Evolutionary conservation across 2,797 vertebrate genomes (phyloP), one percentile per base, ranked within the genome.

Genomic region (Myotis findleyi): DNA sequence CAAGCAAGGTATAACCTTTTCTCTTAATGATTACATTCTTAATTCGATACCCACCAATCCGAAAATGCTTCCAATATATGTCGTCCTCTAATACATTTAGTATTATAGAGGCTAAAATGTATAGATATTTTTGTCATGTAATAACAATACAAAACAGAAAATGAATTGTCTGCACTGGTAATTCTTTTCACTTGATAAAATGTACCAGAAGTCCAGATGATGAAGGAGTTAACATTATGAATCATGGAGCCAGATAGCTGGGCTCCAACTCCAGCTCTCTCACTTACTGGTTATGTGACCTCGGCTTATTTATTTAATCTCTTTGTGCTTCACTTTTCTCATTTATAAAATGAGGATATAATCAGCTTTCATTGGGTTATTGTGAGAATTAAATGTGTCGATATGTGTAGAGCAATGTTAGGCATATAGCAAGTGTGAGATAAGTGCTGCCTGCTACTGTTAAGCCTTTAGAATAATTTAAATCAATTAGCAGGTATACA

Each of bases 1-100:
- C 96, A 92, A 96, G 96, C 87, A 97, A 49, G 57, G 87, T 94
- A 80, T 98, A 97, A 98, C 91, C 95, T 98, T 96, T 98, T 62
- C 96, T 95, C 55, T 94, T 73, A 82, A 91, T 95, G 94, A 94
- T 97, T 97, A 95, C 86, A 93, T 97, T 98, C 86, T 68, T 92
- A 73, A 97, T 76, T 89, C 20, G 87, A 69, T 20, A 86, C 44
- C 17, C 23, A 76, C 36, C 33, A 93, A 94, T 64, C 18, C 6
- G 41, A 51, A 77, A 87, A 7, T 91, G 8, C 4, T 53, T 85
- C 33, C 25, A 80, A 57, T 30, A 71, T 25, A 77, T 75, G 30
- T n/a, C 2, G 5, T 7, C 12, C 44, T 72, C 9, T 55, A 71
- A 95, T 85, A 80, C 13, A 89, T 62, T 73, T 86, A 91, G 21